Evolutionary conservation across 2,888 invertebrate species (phyloP).

Genomic region (Allygus modestus): DNA sequence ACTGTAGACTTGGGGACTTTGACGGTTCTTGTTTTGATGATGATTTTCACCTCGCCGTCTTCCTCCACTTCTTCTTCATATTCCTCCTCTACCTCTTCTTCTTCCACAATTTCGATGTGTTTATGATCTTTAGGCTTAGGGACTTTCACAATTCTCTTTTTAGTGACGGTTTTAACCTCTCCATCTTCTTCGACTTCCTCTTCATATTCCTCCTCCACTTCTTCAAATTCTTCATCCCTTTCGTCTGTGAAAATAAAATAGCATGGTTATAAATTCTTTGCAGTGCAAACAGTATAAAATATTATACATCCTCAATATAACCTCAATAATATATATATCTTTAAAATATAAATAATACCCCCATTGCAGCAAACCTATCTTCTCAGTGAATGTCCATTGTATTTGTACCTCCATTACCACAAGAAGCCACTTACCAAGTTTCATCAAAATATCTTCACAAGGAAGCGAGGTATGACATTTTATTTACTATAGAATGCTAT

Average conservation of each 20-base stretch:
- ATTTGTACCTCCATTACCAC: too few species aligned
- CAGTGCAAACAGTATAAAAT: too few species aligned
- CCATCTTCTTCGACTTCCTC: constrained; percentile 41
- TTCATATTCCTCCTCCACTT: constrained; percentile 43
- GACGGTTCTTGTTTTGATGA: constrained; percentile 16
- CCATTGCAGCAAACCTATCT: too few species aligned
- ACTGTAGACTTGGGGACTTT: constrained; percentile 8
- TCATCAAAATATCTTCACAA: too few species aligned
- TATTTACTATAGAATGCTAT: too few species aligned
- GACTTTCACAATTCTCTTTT: constrained; percentile 36
- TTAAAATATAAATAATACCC: not conserved
- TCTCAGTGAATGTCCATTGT: too few species aligned
- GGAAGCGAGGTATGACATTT: too few species aligned
- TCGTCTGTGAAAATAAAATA: not conserved
- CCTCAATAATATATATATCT: not conserved
- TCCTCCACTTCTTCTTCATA: constrained; percentile 45
- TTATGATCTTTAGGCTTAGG: not conserved
- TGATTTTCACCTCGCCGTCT: constrained; percentile 28
- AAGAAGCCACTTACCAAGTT: too few species aligned
- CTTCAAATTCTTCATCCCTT: constrained; percentile 4
- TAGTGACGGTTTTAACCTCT: constrained; percentile 23
- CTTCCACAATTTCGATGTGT: not conserved
- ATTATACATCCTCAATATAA: not conserved
- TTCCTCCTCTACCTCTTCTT: constrained; percentile 16
- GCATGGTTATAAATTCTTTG: not conserved